Conservation (phyloP, 2,797 vertebrate species). For the Loriculus beryllinus region DNA sequence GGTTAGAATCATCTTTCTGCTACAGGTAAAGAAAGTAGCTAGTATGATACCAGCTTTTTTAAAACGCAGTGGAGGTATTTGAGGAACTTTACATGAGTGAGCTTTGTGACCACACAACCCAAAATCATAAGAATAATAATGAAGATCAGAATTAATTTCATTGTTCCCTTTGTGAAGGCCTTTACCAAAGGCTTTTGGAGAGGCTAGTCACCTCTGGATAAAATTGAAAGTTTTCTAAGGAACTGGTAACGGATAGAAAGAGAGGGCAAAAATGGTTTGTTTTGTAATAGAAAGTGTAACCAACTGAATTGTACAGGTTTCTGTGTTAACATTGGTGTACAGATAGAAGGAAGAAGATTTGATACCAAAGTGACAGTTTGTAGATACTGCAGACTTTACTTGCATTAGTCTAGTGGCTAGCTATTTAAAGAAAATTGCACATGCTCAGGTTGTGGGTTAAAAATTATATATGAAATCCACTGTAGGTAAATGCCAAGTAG, state of each 20-base stretch:
- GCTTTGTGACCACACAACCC: neutral
- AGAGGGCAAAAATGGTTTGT: neutral
- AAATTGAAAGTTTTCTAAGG: neutral
- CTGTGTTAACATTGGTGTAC: neutral
- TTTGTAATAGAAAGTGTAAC: neutral
- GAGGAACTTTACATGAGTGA: neutral
- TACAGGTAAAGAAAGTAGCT: neutral
- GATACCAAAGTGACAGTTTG: neutral
- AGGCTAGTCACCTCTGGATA: neutral
- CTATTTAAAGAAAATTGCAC: neutral
- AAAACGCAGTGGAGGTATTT: neutral
- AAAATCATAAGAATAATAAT: neutral
- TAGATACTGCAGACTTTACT: neutral
- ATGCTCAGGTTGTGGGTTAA: neutral
- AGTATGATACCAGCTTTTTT: neutral
- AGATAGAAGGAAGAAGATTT: neutral
- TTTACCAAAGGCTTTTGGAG: neutral
- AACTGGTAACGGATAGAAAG: neutral
- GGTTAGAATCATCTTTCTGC: neutral
- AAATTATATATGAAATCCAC: neutral
- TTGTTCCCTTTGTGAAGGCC: neutral
- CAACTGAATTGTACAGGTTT: neutral
- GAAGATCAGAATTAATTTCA: neutral
- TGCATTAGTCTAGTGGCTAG: neutral
- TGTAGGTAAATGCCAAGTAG: neutral